phyloP scores from a whole-genome alignment of 2,113 vertebrate genomes.

The Paralichthys olivaceus region DNA sequence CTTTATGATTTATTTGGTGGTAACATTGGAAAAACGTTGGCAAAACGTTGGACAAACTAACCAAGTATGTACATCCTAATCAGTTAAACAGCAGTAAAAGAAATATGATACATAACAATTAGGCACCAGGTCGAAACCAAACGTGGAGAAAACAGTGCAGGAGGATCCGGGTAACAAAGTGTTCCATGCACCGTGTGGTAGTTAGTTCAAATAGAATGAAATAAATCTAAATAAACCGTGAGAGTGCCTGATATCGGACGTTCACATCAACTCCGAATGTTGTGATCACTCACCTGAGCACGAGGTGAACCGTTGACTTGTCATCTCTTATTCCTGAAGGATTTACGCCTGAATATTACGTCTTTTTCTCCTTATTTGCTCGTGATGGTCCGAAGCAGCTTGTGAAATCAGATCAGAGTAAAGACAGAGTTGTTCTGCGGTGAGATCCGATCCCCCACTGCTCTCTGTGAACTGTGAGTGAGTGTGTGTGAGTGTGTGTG shows the following conservation, averaged over 20 bases:
- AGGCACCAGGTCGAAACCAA: too few species aligned
- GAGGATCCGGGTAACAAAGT: neutral
- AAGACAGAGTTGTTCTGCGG: neutral
- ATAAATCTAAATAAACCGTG: neutral
- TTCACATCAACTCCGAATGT: neutral
- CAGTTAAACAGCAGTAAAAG: neutral
- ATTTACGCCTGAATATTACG: neutral
- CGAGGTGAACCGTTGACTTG: slow-evolving; percentile 22
- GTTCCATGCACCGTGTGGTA: neutral
- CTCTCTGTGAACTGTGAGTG: too few species aligned
- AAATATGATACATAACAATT: neutral
- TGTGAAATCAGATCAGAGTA: neutral
- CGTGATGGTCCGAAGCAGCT: neutral
- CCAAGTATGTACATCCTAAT: too few species aligned
- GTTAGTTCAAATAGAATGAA: too few species aligned
- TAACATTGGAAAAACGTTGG: too few species aligned
- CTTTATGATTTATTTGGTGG: too few species aligned
- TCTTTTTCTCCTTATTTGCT: neutral
- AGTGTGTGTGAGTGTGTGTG: too few species aligned
- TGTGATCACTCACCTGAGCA: slow-evolving; percentile 45
- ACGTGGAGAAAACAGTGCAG: too few species aligned
- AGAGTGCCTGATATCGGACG: neutral
- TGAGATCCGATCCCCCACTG: too few species aligned
- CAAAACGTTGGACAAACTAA: too few species aligned
- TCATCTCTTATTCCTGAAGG: slow-evolving; percentile 7